A percentile compares a stretch with the other conserved stretches of the same genome.
These are phyloP conservation scores for Python bivittatus DNA, from an alignment of 2,113 vertebrate genomes.

Conservation along the genomic window DNA sequence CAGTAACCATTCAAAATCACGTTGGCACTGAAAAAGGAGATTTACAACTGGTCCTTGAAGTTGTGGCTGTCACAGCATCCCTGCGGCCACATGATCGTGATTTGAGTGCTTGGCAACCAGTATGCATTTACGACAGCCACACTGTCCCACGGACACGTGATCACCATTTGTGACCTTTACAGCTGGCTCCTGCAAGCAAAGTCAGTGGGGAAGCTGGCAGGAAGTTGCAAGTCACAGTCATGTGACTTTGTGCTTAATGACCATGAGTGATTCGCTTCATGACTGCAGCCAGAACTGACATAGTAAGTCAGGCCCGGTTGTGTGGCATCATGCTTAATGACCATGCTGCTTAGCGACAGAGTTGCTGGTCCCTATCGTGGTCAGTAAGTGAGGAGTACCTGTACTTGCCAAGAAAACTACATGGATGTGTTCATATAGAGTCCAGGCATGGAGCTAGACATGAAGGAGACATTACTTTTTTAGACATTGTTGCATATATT, in stretches of 20 bases:
- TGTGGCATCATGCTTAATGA: not conserved
- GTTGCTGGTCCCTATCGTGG: not conserved
- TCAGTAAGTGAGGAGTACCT: not conserved
- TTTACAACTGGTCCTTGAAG: not conserved
- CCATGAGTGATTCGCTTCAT: not conserved
- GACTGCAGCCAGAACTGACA: not conserved
- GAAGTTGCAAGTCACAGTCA: not conserved
- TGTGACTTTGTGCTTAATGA: not conserved
- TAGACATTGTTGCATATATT: not conserved
- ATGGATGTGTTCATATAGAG: not conserved
- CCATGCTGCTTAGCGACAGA: not conserved
- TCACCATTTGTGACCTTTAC: not conserved
- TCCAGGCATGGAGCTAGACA: not conserved
- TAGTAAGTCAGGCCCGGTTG: not conserved
- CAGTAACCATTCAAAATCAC: not conserved
- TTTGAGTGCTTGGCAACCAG: not conserved
- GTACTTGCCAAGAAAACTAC: not conserved
- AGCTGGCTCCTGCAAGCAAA: not conserved
- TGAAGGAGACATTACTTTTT: not conserved
- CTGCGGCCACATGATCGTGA: too few species aligned
- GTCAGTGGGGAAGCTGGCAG: not conserved
- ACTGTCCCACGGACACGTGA: not conserved
- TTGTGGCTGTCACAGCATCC: not conserved
- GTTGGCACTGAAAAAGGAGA: not conserved
- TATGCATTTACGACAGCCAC: not conserved